Base-by-base conservation (phyloP, 2,888 invertebrate genomes). In the Tachina lurida region DNA sequence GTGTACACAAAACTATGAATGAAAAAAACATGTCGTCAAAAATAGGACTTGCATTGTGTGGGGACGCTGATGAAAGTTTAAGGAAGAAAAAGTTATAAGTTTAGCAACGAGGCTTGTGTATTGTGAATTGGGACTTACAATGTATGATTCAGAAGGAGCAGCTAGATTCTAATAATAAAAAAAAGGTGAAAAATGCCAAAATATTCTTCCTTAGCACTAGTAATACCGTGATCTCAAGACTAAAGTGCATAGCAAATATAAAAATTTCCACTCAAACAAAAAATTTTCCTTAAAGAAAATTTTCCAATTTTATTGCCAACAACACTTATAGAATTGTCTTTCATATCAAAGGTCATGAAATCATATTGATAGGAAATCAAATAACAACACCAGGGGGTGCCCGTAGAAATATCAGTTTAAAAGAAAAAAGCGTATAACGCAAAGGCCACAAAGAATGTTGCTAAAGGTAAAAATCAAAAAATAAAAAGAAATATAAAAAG, bases 291-390 rank as follows among this genome's bases (percentile, higher is more conserved):
- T 15, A 39, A 63, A 49, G 45, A 54, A 1, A n/a, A 52, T 45
- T 58, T 80, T 65, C 31, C 22, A n/a, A 10, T 56, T 73, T 58
- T 41, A 63, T 71, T 62, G 54, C 31, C 49, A 71, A 45, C 63
- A 54, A 65, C 15, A 67, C 45, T 52, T 67, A 65, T 63, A 45
- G 12, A 45, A 70, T 70, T 70, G 39, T n/a, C 76, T 56, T 70
- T 70, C 75, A 58, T 76, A 62, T 52, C 73, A 78, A 60, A 78
- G 77, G 83, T 84, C 77, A 84, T 62, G 78, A 84, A 62, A 83
- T 83, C 77, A 70, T 70, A 78, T 74, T 70, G 78, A 85, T 85
- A 70, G 82, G 67, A 85, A 82, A 85, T 85, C 78, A 82, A 82
- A 85, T 78, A 78, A 82, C 78, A 77, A 58, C 81, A 49, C 49